Evolutionary conservation across 1,140 invertebrate species (phyloP).

Genomic region (Aphelenchoides avenae): DNA sequence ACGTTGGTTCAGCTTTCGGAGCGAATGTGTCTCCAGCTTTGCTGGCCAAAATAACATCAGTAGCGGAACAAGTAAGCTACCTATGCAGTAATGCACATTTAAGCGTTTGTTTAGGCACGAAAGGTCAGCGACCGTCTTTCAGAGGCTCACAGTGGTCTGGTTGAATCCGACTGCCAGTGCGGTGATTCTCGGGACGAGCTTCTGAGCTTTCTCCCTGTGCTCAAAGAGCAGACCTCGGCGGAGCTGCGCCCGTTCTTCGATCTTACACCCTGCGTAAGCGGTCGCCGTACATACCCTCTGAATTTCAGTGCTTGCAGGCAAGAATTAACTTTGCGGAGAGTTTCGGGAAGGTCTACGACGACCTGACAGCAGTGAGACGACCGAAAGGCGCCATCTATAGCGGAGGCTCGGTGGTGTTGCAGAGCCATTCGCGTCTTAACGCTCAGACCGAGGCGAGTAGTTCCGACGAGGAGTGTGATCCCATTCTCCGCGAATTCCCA

Average conservation of each 20-base stretch:
- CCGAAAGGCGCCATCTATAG: constrained; percentile 29
- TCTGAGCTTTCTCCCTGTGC: constrained; percentile 31
- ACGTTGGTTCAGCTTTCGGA: constrained; percentile 3
- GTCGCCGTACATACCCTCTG: background rate
- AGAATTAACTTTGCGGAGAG: constrained; percentile 13
- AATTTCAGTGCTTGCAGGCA: background rate
- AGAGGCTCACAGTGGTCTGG: constrained; percentile 5
- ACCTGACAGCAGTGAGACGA: constrained; percentile 11
- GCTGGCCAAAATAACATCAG: constrained; percentile 29
- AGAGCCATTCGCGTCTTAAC: constrained; percentile 32
- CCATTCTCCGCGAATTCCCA: constrained; percentile 12
- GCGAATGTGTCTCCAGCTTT: background rate
- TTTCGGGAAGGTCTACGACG: constrained; percentile 31
- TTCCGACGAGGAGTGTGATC: background rate
- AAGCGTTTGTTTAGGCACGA: background rate
- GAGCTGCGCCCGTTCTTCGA: constrained; percentile 30
- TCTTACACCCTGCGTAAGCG: constrained; percentile 36
- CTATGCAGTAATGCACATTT: constrained; percentile 4
- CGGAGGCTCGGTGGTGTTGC: constrained; percentile 17
- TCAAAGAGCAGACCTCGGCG: constrained; percentile 24
- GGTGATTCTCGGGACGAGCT: constrained; percentile 23
- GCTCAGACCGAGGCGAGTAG: constrained; percentile 15
- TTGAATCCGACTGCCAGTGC: constrained; percentile 27
- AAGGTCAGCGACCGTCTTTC: background rate
- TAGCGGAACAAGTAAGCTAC: constrained; percentile 31